Percentiles rank a stretch among this genome's conserved stretches.
Conservation (phyloP, 2,113 vertebrate genomes). For the Ovibos moschatus region DNA sequence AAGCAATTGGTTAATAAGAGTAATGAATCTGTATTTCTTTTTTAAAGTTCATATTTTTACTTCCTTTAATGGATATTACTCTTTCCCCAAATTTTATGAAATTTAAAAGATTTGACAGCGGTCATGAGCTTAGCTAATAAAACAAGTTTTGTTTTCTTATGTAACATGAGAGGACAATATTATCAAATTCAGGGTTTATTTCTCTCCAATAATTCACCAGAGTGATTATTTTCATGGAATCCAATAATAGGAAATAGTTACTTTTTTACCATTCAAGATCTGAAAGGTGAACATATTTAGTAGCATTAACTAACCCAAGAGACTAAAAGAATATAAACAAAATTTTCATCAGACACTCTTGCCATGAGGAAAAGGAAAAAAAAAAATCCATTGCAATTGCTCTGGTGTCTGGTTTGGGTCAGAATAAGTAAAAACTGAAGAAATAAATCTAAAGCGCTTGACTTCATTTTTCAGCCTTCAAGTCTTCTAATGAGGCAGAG, state of each 20-base stretch:
- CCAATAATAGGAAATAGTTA: background rate
- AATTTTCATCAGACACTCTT: background rate
- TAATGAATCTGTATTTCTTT: background rate
- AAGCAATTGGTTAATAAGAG: background rate
- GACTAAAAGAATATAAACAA: background rate
- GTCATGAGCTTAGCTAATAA: background rate
- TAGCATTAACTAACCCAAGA: background rate
- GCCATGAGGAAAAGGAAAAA: background rate
- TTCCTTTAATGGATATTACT: background rate
- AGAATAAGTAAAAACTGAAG: slow-evolving; percentile 40
- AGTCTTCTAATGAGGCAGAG: slow-evolving; percentile 43
- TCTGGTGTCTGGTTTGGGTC: slow-evolving; percentile 33
- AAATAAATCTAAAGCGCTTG: slow-evolving; percentile 55
- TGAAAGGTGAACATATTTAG: background rate
- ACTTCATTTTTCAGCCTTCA: slow-evolving; percentile 52
- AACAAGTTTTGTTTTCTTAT: slow-evolving; percentile 44
- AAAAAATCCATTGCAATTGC: slow-evolving; percentile 8
- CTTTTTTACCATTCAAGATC: background rate
- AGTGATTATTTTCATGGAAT: background rate
- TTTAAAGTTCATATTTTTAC: background rate
- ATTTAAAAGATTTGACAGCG: background rate
- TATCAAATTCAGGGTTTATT: background rate
- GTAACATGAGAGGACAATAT: background rate
- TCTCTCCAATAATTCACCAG: background rate
- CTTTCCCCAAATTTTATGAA: background rate